phyloP scores from a whole-genome alignment of 2,113 vertebrate species.

The Recurvirostra avosetta region DNA sequence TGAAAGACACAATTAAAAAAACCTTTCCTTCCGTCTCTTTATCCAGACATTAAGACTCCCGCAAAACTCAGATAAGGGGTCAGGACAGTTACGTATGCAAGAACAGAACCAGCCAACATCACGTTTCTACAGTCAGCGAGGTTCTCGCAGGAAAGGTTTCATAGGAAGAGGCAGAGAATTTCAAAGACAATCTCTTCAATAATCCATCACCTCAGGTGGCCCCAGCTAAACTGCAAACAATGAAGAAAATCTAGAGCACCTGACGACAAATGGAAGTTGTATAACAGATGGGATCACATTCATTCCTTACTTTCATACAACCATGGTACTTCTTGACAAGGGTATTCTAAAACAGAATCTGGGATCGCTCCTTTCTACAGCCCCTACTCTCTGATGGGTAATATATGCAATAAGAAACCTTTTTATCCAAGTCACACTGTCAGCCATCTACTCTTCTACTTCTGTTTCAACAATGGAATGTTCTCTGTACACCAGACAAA shows the following conservation, averaged over 20 bases:
- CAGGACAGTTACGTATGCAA: not conserved
- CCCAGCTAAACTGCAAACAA: slow-evolving; percentile 14
- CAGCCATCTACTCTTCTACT: not conserved
- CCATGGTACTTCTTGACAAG: not conserved
- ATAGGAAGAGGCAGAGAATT: not conserved
- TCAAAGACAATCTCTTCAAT: not conserved
- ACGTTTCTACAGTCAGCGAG: fast-evolving
- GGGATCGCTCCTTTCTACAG: not conserved
- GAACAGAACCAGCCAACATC: not conserved
- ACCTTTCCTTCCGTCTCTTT: not conserved
- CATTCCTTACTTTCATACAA: not conserved
- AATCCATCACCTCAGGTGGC: not conserved
- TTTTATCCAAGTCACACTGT: no score
- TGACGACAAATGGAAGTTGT: not conserved
- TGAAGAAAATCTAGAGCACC: slow-evolving; percentile 38
- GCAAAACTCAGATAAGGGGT: not conserved
- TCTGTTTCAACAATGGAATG: not conserved
- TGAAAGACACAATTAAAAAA: not conserved
- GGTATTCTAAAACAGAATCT: not conserved
- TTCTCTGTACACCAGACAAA: not conserved
- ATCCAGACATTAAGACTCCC: not conserved
- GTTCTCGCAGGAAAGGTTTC: not conserved
- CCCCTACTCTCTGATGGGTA: not conserved
- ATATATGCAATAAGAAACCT: not conserved
- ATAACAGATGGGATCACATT: not conserved